Evolutionary conservation across 2,888 invertebrate species (phyloP), one percentile per base, ranked within the genome.

Genomic region (Parascotia fuliginaria): DNA sequence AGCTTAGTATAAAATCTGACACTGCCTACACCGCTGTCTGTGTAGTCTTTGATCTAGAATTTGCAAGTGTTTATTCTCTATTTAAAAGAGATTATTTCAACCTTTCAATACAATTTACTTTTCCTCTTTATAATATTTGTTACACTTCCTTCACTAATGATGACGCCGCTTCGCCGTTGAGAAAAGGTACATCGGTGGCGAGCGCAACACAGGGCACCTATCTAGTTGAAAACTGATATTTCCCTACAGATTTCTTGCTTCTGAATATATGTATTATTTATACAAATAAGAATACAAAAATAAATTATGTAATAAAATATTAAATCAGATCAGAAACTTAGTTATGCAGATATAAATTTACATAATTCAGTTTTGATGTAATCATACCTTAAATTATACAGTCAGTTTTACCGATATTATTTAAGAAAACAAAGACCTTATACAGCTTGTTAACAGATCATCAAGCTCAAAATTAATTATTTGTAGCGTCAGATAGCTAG

Each of bases 81-180:
- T n/a, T n/a, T n/a, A 11, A 33, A 32, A 9, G 24, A 11, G 39
- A 33, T 45, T 45, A 39, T 40, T 14, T n/a, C 13, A 12, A 31
- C 12, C 32, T 38, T 45, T 38, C 24, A 39, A 39, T 31, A 27
- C 29, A 33, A 22, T 61, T 51, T 9, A 46, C 53, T 6, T 75
- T 58, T n/a, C 57, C 49, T 41, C 19, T 19, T 42, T 33, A 42
- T 33, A 42, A 33, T 24, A 16, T 19, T n/a, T 41, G 22, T 32
- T 33, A 33, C 42, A 42, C 34, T 42, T 42, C 16, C 14, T 22
- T 34, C 33, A 24, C 27, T 34, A 42, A 34, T 22, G 34, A 34
- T 42, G 27, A 33, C 16, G n/a, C 15, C 32, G 33, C 3, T n/a
- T 14, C 34, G n/a, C 3, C 9, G 27, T 27, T 42, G 33, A 11